Evolutionary conservation across 1,140 invertebrate species (phyloP).

Genomic region (Psix sp.): DNA sequence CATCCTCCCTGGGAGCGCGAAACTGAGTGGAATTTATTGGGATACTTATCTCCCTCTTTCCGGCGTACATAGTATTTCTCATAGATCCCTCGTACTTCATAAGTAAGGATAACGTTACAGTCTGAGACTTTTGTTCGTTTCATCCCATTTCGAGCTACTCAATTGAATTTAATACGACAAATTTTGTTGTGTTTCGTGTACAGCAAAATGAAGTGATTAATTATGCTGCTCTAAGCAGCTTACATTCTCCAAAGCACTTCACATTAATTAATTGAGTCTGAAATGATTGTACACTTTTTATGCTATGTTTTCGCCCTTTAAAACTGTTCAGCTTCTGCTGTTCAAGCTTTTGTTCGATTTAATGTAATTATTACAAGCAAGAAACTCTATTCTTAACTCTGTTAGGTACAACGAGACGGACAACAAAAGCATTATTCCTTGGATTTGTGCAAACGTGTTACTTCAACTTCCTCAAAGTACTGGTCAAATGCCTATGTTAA

Average conservation of each 20-base stretch:
- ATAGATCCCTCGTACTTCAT: slow-evolving; percentile 90
- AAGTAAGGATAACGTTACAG: slow-evolving; percentile 77
- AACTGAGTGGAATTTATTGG: slow-evolving; percentile 85
- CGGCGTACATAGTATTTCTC: slow-evolving; percentile 86
- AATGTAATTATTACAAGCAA: slow-evolving; percentile 12
- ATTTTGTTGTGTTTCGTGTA: too few species aligned
- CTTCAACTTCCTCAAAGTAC: slow-evolving; percentile 82
- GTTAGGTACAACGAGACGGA: slow-evolving; percentile 74
- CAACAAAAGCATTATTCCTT: slow-evolving; percentile 78
- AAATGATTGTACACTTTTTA: too few species aligned
- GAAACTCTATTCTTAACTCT: slow-evolving; percentile 31
- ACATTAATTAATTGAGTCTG: too few species aligned
- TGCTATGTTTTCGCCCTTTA: too few species aligned
- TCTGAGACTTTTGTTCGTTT: slow-evolving; percentile 54
- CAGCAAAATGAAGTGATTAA: too few species aligned
- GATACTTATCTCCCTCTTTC: slow-evolving; percentile 92
- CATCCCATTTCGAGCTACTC: slow-evolving; percentile 1
- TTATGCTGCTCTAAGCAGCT: too few species aligned
- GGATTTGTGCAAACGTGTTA: slow-evolving; percentile 83
- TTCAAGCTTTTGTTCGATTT: too few species aligned
- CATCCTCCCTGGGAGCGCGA: slow-evolving; percentile 82
- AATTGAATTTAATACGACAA: too few species aligned
- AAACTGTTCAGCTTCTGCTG: too few species aligned
- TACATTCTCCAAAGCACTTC: too few species aligned
- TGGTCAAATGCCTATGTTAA: slow-evolving; percentile 84